These are phyloP conservation scores for Corythucha ciliata DNA, from an alignment of 2,888 invertebrate genomes.

Conservation along the genomic window DNA sequence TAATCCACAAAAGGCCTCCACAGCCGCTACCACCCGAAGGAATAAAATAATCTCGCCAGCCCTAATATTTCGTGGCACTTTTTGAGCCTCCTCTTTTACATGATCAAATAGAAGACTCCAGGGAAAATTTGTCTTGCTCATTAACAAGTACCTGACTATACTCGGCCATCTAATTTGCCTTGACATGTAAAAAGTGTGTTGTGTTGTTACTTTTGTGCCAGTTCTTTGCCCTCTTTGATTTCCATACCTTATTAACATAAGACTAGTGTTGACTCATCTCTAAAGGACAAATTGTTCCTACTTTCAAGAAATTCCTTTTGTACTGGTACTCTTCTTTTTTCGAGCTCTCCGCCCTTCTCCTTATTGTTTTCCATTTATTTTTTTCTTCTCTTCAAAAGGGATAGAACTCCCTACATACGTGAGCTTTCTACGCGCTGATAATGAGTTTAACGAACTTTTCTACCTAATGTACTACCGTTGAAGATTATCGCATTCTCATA, in stretches of 20 bases:
- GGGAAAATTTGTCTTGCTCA: slow-evolving; percentile 17
- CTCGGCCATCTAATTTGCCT: slow-evolving; percentile 28
- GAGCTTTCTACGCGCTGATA: neutral
- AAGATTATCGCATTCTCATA: neutral
- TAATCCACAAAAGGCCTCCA: no score
- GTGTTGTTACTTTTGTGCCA: slow-evolving; percentile 27
- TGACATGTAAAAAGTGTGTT: slow-evolving; percentile 31
- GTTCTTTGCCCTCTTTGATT: slow-evolving; percentile 29
- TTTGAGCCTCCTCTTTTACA: no score
- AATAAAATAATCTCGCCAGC: no score
- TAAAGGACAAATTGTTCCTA: slow-evolving; percentile 21
- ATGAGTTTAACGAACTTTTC: slow-evolving; percentile 2
- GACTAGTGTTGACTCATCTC: slow-evolving; percentile 24
- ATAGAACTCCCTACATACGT: no score
- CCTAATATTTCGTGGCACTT: no score
- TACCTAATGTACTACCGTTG: neutral
- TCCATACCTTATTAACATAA: slow-evolving; percentile 29
- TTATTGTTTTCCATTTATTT: neutral
- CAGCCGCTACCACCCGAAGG: no score
- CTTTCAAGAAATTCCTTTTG: slow-evolving; percentile 21
- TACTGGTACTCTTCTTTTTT: no score
- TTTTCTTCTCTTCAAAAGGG: neutral
- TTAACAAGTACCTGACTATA: slow-evolving; percentile 27
- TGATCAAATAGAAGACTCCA: slow-evolving; percentile 19
- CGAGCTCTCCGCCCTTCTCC: slow-evolving; percentile 10